Conservation (phyloP, 2,888 invertebrate genomes). For the Rhimphoctona megacephalus region DNA sequence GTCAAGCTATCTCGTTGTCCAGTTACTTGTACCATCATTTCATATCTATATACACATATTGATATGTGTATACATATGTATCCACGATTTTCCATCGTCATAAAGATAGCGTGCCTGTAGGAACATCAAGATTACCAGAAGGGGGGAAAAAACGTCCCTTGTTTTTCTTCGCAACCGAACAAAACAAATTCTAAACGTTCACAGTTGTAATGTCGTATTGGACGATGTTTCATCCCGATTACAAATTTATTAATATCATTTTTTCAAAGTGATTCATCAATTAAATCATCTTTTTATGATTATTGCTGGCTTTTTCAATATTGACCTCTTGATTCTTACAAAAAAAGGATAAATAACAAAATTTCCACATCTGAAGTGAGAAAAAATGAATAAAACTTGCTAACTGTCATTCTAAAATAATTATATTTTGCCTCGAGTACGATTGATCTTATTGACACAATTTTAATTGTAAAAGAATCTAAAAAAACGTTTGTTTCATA, state of each 20-base stretch:
- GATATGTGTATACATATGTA: slow-evolving; percentile 24
- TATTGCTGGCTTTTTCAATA: not conserved
- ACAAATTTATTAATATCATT: not conserved
- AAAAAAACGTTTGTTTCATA: too few species aligned
- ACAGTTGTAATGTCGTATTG: not conserved
- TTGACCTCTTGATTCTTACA: not conserved
- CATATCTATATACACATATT: slow-evolving; percentile 16
- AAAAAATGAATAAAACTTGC: not conserved
- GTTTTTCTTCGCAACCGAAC: slow-evolving; percentile 50
- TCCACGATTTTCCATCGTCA: slow-evolving; percentile 67
- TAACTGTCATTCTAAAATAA: not conserved
- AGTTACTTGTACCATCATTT: slow-evolving; percentile 26
- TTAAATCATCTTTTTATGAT: not conserved
- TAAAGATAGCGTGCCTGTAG: slow-evolving; percentile 78
- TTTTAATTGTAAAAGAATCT: not conserved
- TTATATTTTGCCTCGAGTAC: not conserved
- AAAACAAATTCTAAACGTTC: slow-evolving; percentile 34
- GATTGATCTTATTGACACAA: not conserved
- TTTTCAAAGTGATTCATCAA: not conserved
- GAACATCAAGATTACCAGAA: slow-evolving; percentile 59
- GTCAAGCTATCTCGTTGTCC: slow-evolving; percentile 66
- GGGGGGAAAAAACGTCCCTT: slow-evolving; percentile 38
- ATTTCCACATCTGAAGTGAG: too few species aligned
- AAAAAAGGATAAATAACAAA: not conserved
- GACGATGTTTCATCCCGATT: not conserved